Evolutionary conservation across 2,113 vertebrate genomes (phyloP), one percentile per base, ranked within the genome.

Genomic region (Verasper variegatus): DNA sequence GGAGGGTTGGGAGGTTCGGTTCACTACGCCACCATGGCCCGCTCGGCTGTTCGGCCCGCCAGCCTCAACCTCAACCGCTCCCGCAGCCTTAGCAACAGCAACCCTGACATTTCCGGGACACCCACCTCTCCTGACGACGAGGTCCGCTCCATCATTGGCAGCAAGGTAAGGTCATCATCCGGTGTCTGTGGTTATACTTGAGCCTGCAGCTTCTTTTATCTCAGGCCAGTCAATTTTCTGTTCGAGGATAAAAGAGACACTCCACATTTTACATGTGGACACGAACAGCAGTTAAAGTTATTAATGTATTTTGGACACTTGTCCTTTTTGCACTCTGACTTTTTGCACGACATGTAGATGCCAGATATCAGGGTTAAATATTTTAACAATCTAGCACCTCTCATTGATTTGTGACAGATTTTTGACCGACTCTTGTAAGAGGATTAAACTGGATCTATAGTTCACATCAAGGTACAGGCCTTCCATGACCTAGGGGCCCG

Each of bases 1-100:
- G 97, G 97, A 51, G 97, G 97, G 47, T 92, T 99, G 61, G 98
- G 98, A 0, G 97, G 97, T 14, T 99, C 98, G 0, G 96, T 99
- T 85, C 98, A 99, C 88, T 99, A 99, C 31, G 98, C 98, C 78
- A 99, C 98, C 27, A 99, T 99, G 97, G 97, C 98, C 64, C 92
- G 98, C 51, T 98, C 97, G 3, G 97, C 96, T 15, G 95, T 97
- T 68, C 95, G 98, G 84, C 98, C 98, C 0, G 97, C 97, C 73
- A 99, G 97, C 94, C 96, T 99, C 71, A 98, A 98, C 87, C 90
- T 99, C 74, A 99, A 96, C 91, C 97, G 97, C 86, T 98, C 98
- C 1, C 96, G 97, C 69, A 99, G 98, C 94, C 97, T 99, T 83
- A 99, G 98, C 93, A 99, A 99, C 93, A 99, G 98, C 84, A 99